Conservation (phyloP, 2,113 vertebrate species). For the Laticauda colubrina region DNA sequence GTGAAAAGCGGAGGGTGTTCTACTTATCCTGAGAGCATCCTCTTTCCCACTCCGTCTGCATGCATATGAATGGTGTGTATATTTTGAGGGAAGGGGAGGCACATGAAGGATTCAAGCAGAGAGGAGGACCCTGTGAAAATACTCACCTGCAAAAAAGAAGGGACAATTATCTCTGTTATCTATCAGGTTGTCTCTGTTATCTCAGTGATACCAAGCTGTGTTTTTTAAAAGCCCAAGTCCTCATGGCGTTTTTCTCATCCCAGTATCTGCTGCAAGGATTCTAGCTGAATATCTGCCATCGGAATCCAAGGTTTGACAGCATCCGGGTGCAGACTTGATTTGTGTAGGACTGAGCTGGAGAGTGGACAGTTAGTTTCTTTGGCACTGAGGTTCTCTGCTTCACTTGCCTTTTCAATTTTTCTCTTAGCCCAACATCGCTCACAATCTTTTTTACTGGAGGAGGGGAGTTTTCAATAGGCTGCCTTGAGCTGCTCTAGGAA, state of each 20-base stretch:
- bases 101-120: conserved; percentile 53
- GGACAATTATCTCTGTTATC: neutral
- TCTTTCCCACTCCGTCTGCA: conserved; percentile 41
- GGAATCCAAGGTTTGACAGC: neutral
- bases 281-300: neutral
- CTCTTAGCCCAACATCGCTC: neutral
- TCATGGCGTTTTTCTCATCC: neutral
- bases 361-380: neutral
- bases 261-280: neutral
- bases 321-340: neutral
- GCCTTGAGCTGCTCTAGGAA: neutral
- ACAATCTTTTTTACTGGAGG: neutral
- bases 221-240: neutral
- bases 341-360: neutral
- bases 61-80: conserved; percentile 12
- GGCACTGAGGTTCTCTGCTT: neutral
- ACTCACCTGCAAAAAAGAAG: conserved; percentile 4
- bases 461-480: neutral
- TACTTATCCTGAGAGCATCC: conserved; percentile 37
- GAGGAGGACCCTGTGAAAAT: conserved; percentile 52
- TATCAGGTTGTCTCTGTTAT: neutral
- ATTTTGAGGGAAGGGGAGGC: conserved; percentile 26
- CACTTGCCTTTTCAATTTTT: neutral
- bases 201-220: neutral
- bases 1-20: conserved; percentile 56